Evolutionary conservation across 2,888 invertebrate species (phyloP), one percentile per base, ranked within the genome.

Genomic region (Sycophila texana): DNA sequence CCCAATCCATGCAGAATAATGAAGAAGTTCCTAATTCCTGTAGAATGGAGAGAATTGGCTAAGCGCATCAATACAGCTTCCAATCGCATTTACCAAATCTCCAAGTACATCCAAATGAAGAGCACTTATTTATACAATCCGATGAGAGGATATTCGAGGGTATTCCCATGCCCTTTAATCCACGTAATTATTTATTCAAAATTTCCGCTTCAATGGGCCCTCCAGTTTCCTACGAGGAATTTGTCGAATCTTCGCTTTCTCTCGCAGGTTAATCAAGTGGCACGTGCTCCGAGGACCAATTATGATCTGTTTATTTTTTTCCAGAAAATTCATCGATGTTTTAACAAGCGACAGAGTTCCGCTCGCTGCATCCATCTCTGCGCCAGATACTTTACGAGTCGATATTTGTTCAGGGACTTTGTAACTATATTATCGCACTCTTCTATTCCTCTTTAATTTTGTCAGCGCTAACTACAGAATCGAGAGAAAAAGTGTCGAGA

Each of bases 111-210:
- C 78, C 73, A 78, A 39, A 70, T 70, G 72, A 61, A 60, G 71
- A 67, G 74, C 73, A 75, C 75, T 75, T 81, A 81, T 73, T 78
- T 81, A 78, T 67, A 75, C 61, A 66, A 81, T 81, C 75, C 63
- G 75, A 67, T 75, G 68, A 77, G 61, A 58, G 39, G 39, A 39
- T 39, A 39, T 7, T 4, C 39, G 4, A 39, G 39, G 26, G 4
- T 39, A 39, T 39, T 39, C 4, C 39, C 4, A 0, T 39, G 39
- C 39, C 39, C 39, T 7, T 39, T 5, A 39, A 7, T 39, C 39
- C 39, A 4, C 5, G 3, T 39, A 4, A 4, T 39, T 39, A 39
- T 39, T 7, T 7, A 7, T 7, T 39, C 5, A 39, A 39, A 39
- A 7, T 39, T 39, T 4, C 4, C 4, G 4, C 7, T 39, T 39